Base-by-base conservation (phyloP, 2,888 invertebrate species). In the Epinotia ramella region DNA sequence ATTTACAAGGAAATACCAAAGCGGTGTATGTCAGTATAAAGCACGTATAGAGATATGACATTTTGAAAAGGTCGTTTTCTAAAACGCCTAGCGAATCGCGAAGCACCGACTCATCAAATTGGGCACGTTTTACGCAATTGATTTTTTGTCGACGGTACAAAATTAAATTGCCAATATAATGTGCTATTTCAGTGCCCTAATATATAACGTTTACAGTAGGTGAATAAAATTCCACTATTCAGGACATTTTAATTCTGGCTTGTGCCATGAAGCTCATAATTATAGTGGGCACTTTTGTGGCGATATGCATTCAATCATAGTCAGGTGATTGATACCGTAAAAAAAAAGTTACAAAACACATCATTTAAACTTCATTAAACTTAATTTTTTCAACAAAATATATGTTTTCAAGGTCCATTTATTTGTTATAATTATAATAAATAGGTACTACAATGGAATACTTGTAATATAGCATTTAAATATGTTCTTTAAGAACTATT, bases 101-200 rank as follows among this genome's bases (percentile, higher is more conserved):
- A 73, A 69, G 63, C 24, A 69, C 28, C 28, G 68, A 28, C 63
- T 73, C 68, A 64, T 73, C 62, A 73, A 73, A 73, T 67, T 24
- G 73, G 53, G 13, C 40, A 62, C 24, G 56, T 40, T 67, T 73
- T 56, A 46, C 57, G 63, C 62, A 46, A 73, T 73, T 73, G 73
- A 73, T 73, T 73, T 73, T 64, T 68, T 56, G 68, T n/a, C 24
- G 68, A 64, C 44, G 28, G 11, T 57, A 24, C 73, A 40, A 60
- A 53, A 63, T 63, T 62, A 71, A 57, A 63, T 72, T 72, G 64
- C 33, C 56, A 40, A 53, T 72, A 72, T 64, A 57, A 60, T 53
- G 53, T n/a, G 53, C 33, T 66, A 28, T 53, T 53, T 33, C 44
- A 20, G 46, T 46, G 20, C 7, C 20, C 5, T 64, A 3, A 46